Conservation (phyloP, 2,113 vertebrate genomes). For the Leucopsar rothschildi region DNA sequence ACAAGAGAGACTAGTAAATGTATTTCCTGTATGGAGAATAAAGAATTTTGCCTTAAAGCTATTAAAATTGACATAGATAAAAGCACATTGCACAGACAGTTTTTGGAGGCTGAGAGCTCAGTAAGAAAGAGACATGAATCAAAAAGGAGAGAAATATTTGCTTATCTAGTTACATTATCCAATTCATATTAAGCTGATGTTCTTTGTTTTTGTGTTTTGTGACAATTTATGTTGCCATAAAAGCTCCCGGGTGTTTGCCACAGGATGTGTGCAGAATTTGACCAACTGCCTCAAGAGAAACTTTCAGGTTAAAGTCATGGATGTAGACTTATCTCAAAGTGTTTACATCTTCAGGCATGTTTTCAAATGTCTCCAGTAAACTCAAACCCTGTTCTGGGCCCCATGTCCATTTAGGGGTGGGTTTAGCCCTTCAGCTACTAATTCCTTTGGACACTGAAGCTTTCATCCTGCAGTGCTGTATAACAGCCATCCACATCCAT, state of each 20-base stretch:
- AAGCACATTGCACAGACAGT: background rate
- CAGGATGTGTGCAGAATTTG: background rate
- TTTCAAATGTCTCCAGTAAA: background rate
- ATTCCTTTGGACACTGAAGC: background rate
- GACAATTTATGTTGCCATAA: background rate
- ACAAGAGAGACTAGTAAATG: background rate
- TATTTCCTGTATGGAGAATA: background rate
- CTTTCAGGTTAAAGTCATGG: background rate
- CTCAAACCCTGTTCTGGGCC: background rate
- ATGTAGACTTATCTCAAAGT: background rate
- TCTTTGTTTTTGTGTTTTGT: background rate
- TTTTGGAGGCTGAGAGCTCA: background rate
- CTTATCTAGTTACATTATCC: background rate
- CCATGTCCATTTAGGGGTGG: fast-evolving
- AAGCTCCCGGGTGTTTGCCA: background rate
- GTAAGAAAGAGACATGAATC: background rate
- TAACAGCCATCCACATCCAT: background rate
- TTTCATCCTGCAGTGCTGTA: background rate
- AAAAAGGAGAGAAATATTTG: background rate
- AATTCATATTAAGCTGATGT: background rate
- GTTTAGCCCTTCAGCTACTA: background rate
- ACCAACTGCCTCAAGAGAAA: background rate
- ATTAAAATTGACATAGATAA: background rate
- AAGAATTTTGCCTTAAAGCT: background rate
- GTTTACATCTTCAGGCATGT: background rate